Conservation (phyloP, 2,113 vertebrate species). For the Megaptera novaeangliae region DNA sequence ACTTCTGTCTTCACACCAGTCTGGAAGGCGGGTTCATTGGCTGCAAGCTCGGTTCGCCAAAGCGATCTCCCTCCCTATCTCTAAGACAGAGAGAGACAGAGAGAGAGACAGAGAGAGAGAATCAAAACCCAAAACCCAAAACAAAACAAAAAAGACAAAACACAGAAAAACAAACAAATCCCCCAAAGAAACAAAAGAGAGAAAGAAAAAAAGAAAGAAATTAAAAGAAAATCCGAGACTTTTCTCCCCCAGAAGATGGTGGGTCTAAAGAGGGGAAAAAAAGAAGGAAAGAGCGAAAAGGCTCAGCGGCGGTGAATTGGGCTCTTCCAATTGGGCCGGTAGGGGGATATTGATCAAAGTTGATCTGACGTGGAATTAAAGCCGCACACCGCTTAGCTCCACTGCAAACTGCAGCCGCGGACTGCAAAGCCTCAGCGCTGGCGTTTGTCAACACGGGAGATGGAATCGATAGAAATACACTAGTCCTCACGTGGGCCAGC, state of each 20-base stretch:
- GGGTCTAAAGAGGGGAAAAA: slow-evolving; percentile 75
- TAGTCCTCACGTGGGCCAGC: slow-evolving; percentile 80
- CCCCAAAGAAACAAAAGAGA: neutral
- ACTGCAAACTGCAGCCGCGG: slow-evolving; percentile 76
- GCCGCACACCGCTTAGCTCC: slow-evolving; percentile 73
- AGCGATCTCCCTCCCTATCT: slow-evolving; percentile 70
- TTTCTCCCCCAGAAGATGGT: slow-evolving; percentile 85
- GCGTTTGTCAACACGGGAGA: slow-evolving; percentile 78
- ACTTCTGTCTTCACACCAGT: slow-evolving; percentile 78
- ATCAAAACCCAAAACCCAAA: neutral
- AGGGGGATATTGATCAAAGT: slow-evolving; percentile 92
- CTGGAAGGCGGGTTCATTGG: slow-evolving; percentile 78
- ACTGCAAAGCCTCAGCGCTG: slow-evolving; percentile 76
- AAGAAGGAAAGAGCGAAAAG: slow-evolving; percentile 50
- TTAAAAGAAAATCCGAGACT: slow-evolving; percentile 71
- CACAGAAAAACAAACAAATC: neutral
- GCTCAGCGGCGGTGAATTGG: slow-evolving; percentile 77
- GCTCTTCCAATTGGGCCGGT: slow-evolving; percentile 88
- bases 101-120: neutral
- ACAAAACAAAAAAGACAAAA: slow-evolving; percentile 26
- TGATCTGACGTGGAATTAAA: slow-evolving; percentile 89
- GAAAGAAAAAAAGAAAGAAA: neutral
- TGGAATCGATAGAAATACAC: slow-evolving; percentile 78
- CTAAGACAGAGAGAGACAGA: neutral
- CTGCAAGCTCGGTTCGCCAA: slow-evolving; percentile 70